Base-by-base conservation (phyloP, 1,140 invertebrate genomes). In the Calosoma granatense region DNA sequence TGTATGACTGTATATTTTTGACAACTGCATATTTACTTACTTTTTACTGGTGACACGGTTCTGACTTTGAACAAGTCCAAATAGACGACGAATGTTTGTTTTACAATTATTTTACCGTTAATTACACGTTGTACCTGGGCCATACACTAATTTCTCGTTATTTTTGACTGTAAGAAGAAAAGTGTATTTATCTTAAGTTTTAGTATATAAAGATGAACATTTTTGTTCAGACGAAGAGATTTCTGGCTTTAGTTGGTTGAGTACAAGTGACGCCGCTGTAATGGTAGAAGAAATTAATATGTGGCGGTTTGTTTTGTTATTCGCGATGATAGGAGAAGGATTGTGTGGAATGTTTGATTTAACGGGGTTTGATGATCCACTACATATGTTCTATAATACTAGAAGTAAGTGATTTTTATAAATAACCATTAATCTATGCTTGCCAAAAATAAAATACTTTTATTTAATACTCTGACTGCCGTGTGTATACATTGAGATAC, bases 281-380 rank as follows among this genome's bases (percentile, higher is more conserved):
- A n/a, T n/a, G n/a, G n/a, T n/a, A n/a, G n/a, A n/a, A n/a, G n/a
- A n/a, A n/a, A n/a, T n/a, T n/a, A 19, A 57, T 19, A 64, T 64
- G 61, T 58, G 22, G 14, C 54, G 26, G 9, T 17, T 59, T 54
- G 21, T 65, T 20, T 52, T 55, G 15, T 11, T 61, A 15, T 53
- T 52, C 20, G n/a, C 26, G 26, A n/a, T 58, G 20, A 22, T 41
- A 11, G 9, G 41, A 12, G 19, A 22, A 6, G 11, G 54, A 20
- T 57, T 36, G 12, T 15, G 57, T 12, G 64, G 61, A 1, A 66
- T 65, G 56, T 67, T 67, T 51, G 66, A 67, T 47, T 61, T 66
- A 14, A 63, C 60, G 1, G 66, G 64, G 56, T 56, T 67, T 2
- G 66, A 69, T 21, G 66, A 67, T 65, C 67, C 66, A n/a, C 53